Evolutionary conservation across 1,140 invertebrate genomes (phyloP).

Genomic region (Bombus soroeensis): DNA sequence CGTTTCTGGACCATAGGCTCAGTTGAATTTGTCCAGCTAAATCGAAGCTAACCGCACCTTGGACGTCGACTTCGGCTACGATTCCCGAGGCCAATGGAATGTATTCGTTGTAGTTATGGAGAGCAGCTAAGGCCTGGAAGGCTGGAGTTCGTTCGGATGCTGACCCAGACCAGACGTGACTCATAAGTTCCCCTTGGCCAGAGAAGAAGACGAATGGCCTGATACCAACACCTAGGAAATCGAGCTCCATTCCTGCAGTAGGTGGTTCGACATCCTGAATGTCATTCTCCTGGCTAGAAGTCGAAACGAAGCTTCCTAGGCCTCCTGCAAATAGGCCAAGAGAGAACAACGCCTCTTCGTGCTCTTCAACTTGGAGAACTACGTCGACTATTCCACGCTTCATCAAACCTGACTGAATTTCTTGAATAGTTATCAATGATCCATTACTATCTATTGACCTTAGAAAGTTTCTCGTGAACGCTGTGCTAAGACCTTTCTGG

Average conservation of each 20-base stretch:
- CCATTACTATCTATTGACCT: constrained; percentile 86
- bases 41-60: constrained; percentile 91
- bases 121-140: constrained; percentile 88
- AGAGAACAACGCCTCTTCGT: constrained; percentile 83
- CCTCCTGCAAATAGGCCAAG: constrained; percentile 92
- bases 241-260: constrained; percentile 93
- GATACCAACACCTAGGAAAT: constrained; percentile 89
- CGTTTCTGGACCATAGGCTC: constrained; percentile 94
- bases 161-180: constrained; percentile 93
- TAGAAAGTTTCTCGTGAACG: constrained; percentile 86
- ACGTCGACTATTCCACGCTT: constrained; percentile 91
- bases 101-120: constrained; percentile 89
- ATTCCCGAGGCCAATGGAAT: constrained; percentile 90
- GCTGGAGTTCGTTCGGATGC: constrained; percentile 92
- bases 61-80: constrained; percentile 87
- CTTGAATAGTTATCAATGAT: constrained; percentile 88
- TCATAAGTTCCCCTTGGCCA: constrained; percentile 93
- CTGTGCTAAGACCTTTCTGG: constrained; percentile 88
- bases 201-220: constrained; percentile 93
- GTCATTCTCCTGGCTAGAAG: constrained; percentile 81
- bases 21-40: constrained; percentile 92
- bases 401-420: constrained; percentile 88
- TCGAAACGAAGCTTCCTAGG: constrained; percentile 86
- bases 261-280: constrained; percentile 84
- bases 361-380: constrained; percentile 83